Base-by-base conservation (phyloP, 35 echinoderm and acorn worm genomes). In the Patiria miniata region DNA sequence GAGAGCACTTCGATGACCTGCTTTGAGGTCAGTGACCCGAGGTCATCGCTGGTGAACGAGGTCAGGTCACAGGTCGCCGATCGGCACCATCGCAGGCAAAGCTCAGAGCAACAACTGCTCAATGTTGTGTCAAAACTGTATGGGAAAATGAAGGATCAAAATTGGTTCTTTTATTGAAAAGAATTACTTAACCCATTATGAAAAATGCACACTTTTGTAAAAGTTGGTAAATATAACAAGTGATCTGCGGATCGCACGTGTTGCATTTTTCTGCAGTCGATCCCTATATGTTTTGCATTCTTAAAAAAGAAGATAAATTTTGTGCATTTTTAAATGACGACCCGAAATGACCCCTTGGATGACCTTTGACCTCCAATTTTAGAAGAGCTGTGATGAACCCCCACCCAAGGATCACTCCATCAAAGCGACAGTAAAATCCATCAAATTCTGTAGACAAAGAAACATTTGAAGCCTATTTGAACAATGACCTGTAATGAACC, bases 101-200 rank as follows among this genome's bases (percentile, higher is more conserved):
- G 53, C 14, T 85, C 78, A 50, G 82, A 82, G 52, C 96, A 98
- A 5, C 81, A 82, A 89, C 77, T 86, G 69, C 89, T 91, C 50
- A 98, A 51, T 40, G 87, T 92, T 38, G 96, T 98, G 85, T 98
- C 91, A 89, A 86, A 98, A 39, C 96, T 94, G 40, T 40, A 77
- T 19, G 8, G 69, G 36, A 88, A 60, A 60, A 30, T 23, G 2
- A 83, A 14, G n/a, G n/a, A n/a, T n/a, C n/a, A n/a, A n/a, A n/a
- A n/a, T n/a, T n/a, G 12, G 34, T 16, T 18, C 32, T 78, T 16
- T 17, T 18, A 17, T 14, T 18, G 10, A 18, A 10, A 16, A 18
- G 76, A 12, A 16, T 33, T 78, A 14, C 15, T 18, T 78, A 14
- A 78, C 15, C 14, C 76, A 14, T 14, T 16, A 16, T 14, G 34